Percentiles rank a stretch among this genome's conserved stretches.
Conservation (phyloP, 2,797 vertebrate species). For the Phoxinus dragarum region DNA sequence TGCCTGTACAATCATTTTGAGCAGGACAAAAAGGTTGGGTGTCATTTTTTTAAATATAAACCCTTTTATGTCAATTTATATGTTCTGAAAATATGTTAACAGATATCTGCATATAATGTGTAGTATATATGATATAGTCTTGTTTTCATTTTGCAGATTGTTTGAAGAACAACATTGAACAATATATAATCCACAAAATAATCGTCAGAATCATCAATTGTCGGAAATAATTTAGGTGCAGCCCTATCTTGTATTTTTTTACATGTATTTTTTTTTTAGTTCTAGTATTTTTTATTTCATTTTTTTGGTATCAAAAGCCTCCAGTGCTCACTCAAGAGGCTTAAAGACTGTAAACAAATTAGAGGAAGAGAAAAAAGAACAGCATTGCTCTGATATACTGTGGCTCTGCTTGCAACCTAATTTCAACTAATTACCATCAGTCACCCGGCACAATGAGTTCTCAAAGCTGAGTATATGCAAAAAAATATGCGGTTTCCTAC, state of each 20-base stretch:
- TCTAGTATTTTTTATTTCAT: background rate
- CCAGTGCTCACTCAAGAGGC: constrained; percentile 44
- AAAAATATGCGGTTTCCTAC: constrained; percentile 1
- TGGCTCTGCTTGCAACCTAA: constrained; percentile 50
- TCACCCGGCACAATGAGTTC: constrained; percentile 48
- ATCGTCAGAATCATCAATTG: background rate
- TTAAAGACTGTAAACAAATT: constrained; percentile 58
- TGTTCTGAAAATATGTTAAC: background rate
- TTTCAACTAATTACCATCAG: constrained; percentile 59
- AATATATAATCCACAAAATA: background rate
- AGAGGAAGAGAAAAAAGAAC: constrained; percentile 33
- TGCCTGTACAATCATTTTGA: background rate
- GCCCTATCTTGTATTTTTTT: background rate
- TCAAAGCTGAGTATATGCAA: constrained; percentile 34
- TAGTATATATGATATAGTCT: background rate
- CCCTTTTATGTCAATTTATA: background rate
- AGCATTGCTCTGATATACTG: constrained; percentile 42
- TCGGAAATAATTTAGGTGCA: background rate
- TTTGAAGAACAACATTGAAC: background rate
- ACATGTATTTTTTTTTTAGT: constrained; percentile 18
- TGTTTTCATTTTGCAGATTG: background rate
- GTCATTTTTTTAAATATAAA: background rate
- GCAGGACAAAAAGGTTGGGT: background rate
- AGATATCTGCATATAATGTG: background rate
- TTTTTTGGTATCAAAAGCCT: constrained; percentile 36